Percentiles rank a stretch among this genome's conserved stretches.
These are phyloP conservation scores for Elymnias hypermnestra DNA, from an alignment of 1,140 invertebrate species.

Conservation along the genomic window DNA sequence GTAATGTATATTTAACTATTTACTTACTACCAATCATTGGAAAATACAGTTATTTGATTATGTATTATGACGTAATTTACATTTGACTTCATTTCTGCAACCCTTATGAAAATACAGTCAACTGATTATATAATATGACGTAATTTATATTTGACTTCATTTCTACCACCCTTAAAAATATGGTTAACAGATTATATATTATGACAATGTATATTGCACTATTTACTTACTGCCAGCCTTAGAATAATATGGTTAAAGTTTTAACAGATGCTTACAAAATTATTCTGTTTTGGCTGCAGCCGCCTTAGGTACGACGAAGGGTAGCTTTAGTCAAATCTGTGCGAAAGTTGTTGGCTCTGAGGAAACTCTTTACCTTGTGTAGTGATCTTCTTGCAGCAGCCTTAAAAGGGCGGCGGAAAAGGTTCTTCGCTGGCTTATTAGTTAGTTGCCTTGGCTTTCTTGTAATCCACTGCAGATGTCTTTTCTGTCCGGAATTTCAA, in stretches of 20 bases:
- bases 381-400: constrained; percentile 89
- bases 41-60: no score
- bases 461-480: constrained; percentile 92
- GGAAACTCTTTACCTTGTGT: constrained; percentile 86
- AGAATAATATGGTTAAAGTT: constrained; percentile 27
- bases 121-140: no score
- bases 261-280: constrained; percentile 68
- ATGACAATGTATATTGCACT: no score
- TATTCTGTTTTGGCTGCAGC: constrained; percentile 85
- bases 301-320: constrained; percentile 81
- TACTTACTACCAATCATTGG: no score
- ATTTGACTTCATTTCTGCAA: no score
- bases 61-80: no score
- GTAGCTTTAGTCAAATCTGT: constrained; percentile 92
- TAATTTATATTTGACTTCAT: no score
- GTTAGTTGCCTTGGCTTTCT: constrained; percentile 82
- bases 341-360: constrained; percentile 89
- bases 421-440: constrained; percentile 85
- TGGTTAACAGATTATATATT: no score
- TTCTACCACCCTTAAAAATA: no score
- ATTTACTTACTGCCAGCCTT: no score
- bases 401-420: constrained; percentile 86
- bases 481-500: constrained; percentile 91
- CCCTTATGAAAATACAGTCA: no score
- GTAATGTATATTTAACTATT: no score